Percentiles rank a stretch among this genome's conserved stretches.
phyloP scores from a whole-genome alignment of 2,113 vertebrate species.

The Struthio camelus region DNA sequence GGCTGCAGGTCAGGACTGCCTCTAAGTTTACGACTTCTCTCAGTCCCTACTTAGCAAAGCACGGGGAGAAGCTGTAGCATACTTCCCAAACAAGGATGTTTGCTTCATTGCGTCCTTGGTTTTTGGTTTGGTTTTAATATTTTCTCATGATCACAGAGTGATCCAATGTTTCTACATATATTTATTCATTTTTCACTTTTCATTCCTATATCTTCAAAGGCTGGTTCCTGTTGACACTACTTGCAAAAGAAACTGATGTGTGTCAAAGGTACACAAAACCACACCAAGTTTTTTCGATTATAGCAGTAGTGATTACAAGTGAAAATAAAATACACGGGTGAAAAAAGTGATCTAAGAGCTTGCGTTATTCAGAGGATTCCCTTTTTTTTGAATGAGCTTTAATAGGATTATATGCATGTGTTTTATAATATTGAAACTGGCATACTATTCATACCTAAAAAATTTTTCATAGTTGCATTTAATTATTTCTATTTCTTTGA shows the following conservation, averaged over 20 bases:
- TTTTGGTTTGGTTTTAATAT: not conserved
- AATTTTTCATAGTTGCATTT: constrained; percentile 15
- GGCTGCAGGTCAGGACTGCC: not conserved
- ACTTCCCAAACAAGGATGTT: not conserved
- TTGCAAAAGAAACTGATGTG: not conserved
- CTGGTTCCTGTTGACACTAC: not conserved
- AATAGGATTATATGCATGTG: constrained; percentile 16
- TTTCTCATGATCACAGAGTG: not conserved
- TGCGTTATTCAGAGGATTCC: constrained; percentile 5
- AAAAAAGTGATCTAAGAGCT: constrained; percentile 7
- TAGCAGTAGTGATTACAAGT: not conserved
- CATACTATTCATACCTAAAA: constrained; percentile 31
- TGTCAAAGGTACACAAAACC: not conserved
- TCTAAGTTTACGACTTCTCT: not conserved
- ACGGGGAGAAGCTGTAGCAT: not conserved
- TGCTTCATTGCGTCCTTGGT: not conserved
- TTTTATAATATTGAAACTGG: constrained; percentile 59
- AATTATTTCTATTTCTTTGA: constrained; percentile 63
- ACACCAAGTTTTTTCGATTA: not conserved
- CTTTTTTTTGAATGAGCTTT: not conserved
- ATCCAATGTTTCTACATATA: not conserved
- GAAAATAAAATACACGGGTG: not conserved
- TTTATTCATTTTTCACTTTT: not conserved
- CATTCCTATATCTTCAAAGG: not conserved
- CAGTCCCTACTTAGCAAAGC: not conserved